These are phyloP conservation scores for Neuroscelio doddi DNA, from an alignment of 2,888 invertebrate genomes.

Conservation along the genomic window DNA sequence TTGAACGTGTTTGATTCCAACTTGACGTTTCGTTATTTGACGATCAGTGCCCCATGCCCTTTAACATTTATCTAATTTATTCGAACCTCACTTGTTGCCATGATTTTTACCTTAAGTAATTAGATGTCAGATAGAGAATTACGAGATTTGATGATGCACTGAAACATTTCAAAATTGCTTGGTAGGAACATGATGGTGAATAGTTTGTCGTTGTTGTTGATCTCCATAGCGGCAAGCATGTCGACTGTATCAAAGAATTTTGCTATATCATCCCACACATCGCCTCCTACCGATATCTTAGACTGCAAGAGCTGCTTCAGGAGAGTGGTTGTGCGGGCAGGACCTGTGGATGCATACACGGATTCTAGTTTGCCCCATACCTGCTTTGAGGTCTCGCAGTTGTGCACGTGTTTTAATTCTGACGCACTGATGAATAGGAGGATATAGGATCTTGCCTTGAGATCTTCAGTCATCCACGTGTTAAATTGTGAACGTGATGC, in stretches of 20 bases:
- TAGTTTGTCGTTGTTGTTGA: constrained; percentile 21
- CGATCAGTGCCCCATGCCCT: background rate
- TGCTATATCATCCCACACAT: constrained; percentile 5
- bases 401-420: constrained; percentile 6
- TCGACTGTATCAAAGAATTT: constrained; percentile 29
- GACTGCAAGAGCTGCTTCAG: constrained; percentile 9
- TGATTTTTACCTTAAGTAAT: constrained; percentile 20
- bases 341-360: constrained; percentile 13
- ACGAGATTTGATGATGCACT: constrained; percentile 38
- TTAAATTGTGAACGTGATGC: background rate
- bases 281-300: constrained; percentile 24
- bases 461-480: background rate
- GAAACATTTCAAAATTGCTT: constrained; percentile 19
- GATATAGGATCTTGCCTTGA: constrained; percentile 13
- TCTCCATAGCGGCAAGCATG: constrained; percentile 25
- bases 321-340: constrained; percentile 15
- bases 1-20: no score
- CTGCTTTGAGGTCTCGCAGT: no score
- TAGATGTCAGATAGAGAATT: constrained; percentile 30
- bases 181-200: constrained; percentile 17
- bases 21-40: background rate
- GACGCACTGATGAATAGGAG: constrained; percentile 14
- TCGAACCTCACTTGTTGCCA: no score
- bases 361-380: constrained; percentile 21
- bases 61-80: no score